Evolutionary conservation across 1,140 invertebrate genomes (phyloP).

Genomic region (Oppia nitens): DNA sequence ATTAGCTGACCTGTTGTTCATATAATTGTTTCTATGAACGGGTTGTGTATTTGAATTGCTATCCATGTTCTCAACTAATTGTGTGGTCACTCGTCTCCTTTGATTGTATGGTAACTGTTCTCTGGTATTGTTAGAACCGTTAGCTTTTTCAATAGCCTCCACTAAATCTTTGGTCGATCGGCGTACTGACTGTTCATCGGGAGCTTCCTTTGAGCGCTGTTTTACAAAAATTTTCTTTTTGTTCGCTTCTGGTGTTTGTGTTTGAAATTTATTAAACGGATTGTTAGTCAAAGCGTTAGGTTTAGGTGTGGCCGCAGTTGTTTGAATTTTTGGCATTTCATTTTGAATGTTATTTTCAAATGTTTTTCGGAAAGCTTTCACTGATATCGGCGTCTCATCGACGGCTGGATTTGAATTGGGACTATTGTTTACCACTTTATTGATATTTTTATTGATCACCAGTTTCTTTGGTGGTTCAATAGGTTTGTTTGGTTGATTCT

Average conservation of each 20-base stretch:
- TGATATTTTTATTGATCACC: neutral
- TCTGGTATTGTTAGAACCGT: neutral
- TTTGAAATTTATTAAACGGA: neutral
- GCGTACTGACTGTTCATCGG: neutral
- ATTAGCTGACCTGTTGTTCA: neutral
- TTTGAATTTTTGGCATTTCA: neutral
- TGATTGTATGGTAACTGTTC: neutral
- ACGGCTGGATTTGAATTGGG: neutral
- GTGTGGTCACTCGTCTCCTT: neutral
- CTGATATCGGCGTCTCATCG: slow-evolving; percentile 9
- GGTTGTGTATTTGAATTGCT: neutral
- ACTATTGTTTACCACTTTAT: neutral
- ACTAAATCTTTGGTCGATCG: slow-evolving; percentile 10
- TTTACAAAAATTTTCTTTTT: slow-evolving; percentile 8
- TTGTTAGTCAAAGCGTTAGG: neutral
- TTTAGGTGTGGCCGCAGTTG: slow-evolving; percentile 1
- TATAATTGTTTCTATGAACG: neutral
- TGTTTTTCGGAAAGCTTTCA: neutral
- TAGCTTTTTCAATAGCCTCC: neutral
- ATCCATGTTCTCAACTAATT: neutral
- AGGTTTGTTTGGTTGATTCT: neutral
- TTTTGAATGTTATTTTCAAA: neutral
- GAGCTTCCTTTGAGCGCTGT: neutral
- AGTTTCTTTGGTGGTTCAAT: slow-evolving; percentile 1
- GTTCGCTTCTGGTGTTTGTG: neutral